Evolutionary conservation across 2,888 invertebrate genomes (phyloP), one percentile per base, ranked within the genome.

Genomic region (Eristalis tenax): DNA sequence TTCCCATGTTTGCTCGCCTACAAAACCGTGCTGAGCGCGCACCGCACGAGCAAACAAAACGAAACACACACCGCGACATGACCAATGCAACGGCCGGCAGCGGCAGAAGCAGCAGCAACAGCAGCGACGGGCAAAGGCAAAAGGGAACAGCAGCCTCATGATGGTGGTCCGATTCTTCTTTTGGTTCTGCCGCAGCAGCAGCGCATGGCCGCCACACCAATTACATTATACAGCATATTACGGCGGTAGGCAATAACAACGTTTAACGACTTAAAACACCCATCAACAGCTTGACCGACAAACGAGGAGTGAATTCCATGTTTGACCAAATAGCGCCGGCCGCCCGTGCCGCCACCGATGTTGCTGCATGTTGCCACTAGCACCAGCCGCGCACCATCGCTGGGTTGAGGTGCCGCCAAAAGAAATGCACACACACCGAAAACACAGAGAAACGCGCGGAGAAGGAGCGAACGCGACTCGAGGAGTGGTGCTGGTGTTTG

Each of bases 211-310:
- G 76, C 83, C 87, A 83, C 87, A 87, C 87, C 87, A 87, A 87
- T 87, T 87, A 87, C 87, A 69, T 80, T 80, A 87, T 87, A 79
- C 83, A 76, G 83, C 87, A 76, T 40, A 83, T 83, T 87, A 87
- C 71, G 79, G 87, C 83, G 87, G 87, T 80, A 87, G 87, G 83
- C 87, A 87, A 83, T 83, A 87, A 87, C 87, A 87, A 71, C 87
- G 57, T 83, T 87, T 87, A 87, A 87, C 87, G 87, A 87, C 87
- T 80, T 79, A 83, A 87, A 87, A 87, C 87, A 87, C 87, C 83
- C 87, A 87, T 87, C 83, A 87, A 83, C 83, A 83, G 87, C 87
- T 87, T 88, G 88, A 88, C 84, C 88, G 88, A 88, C 88, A 88
- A 88, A 88, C 88, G 81, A 84, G 74, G 74, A 88, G 80, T 74